Evolutionary conservation across 2,113 vertebrate genomes (phyloP), one percentile per base, ranked within the genome.

Genomic region (Gracilinanus agilis): DNA sequence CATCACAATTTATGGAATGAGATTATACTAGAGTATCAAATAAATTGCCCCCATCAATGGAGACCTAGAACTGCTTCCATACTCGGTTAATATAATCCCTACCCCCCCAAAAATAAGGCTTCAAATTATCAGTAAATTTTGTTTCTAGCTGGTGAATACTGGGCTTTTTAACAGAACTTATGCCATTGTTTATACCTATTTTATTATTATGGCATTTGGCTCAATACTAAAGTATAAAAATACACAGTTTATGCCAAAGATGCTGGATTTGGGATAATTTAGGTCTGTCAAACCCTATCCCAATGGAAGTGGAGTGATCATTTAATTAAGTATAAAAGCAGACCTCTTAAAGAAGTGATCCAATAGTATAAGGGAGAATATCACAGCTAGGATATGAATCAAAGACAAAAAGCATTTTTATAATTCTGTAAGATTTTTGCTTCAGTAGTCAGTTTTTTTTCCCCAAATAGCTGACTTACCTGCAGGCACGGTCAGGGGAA

Each of bases 401-500:
- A 91, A 58, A 96, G 44, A 13, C 5, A 94, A 92, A 44, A 0
- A 89, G 7, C 3, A 49, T 49, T 49, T 49, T 49, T 49, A 1
- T 7, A 44, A 40, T 44, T 54, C 19, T 92, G 58, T 27, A 8
- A 34, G 0, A 55, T 53, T 49, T 56, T 0, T 49, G 92, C 1
- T 24, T 61, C 9, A 89, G n/a, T 16, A 27, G 0, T 2, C 0
- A 53, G 0, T 2, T 56, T 91, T 23, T 67, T 44, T 24, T 16
- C 34, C 61, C 34, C 92, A 3, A 67, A 90, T 83, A 0, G 67
- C 89, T 1, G 0, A 98, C 97, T 96, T 93, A 99, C 99, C 99
- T 99, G 99, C 99, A 99, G 97, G 99, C 99, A 95, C 99, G 99
- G 98, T 99, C 99, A 55, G 99, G 99, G 95, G 99, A 99, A 98